phyloP scores from a whole-genome alignment of 2,113 vertebrate species.

The Psittacula cyanocephala region DNA sequence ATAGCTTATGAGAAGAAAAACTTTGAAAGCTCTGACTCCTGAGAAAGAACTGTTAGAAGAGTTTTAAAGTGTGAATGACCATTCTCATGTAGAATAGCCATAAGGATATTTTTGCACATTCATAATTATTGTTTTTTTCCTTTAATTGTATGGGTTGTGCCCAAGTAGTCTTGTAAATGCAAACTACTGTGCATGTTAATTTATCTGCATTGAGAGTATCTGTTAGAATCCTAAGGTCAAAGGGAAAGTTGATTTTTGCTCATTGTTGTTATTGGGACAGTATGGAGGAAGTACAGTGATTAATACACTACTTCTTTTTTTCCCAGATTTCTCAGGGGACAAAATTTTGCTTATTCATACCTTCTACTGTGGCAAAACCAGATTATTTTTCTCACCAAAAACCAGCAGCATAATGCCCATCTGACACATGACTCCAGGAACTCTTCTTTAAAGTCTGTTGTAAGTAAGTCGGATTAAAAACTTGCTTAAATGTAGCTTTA shows the following conservation, averaged over 20 bases:
- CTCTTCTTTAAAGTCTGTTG: neutral
- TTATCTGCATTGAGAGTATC: neutral
- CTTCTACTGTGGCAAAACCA: conserved; percentile 60
- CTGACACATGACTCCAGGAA: conserved; percentile 12
- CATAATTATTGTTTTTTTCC: neutral
- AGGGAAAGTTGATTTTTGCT: neutral
- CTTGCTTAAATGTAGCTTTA: neutral
- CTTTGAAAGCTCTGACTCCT: neutral
- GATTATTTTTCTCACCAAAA: conserved; percentile 45
- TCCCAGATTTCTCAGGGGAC: conserved; percentile 68
- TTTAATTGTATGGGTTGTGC: neutral
- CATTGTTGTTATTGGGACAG: neutral
- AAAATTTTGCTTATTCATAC: conserved; percentile 48
- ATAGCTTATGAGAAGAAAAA: neutral
- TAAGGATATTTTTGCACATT: neutral
- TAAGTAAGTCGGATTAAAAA: conserved; percentile 53
- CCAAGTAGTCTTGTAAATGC: neutral
- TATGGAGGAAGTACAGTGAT: neutral
- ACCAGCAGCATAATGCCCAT: conserved; percentile 27
- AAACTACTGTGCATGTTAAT: neutral
- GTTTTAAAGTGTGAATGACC: neutral
- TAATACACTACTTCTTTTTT: neutral
- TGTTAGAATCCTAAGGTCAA: neutral
- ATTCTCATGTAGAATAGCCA: neutral
- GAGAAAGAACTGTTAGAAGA: neutral